Base-by-base conservation (phyloP, 2,797 vertebrate genomes). In the Pseudochirops cupreus region DNA sequence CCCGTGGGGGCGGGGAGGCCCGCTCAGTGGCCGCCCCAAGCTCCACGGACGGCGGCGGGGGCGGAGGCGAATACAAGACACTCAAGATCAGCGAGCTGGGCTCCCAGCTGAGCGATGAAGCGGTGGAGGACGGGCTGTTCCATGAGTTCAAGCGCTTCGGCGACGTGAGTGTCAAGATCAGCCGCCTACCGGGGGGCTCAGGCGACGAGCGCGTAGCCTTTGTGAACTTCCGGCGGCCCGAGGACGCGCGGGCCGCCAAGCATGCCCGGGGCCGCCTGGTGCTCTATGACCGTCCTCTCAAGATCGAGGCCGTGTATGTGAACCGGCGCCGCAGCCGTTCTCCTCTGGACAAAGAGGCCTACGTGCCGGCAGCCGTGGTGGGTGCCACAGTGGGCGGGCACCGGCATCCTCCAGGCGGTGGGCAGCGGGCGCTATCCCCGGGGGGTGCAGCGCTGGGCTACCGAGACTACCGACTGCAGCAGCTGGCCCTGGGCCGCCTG, bases 131-230 rank as follows among this genome's bases (percentile, higher is more conserved):
- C 93, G 99, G 99, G 24, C 99, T 99, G 0, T 99, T 99, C 96
- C 99, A 99, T 33, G 99, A 99, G 97, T 99, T 99, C 95, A 99
- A 99, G 90, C 99, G 99, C 97, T 99, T 99, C 56, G 99, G 99
- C 0, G 99, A 99, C 53, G 99, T 99, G 57, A 99, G 99, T 92
- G 99, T 99, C 4, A 99, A 99, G 97, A 99, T 99, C 95, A 99
- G 99, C 98, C 99, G 99, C 5, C 99, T 99, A 90, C 98, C 98
- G 2, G 98, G 98, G 3, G 98, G 98, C 55, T 97, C 98, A 1
- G 99, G 99, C 96, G 99, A 99, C 67, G 99, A 99, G 92, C 98
- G 99, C 9, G 99, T 99, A 29, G 99, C 99, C 0, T 99, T 99
- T 2, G 99, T 99, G 56, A 99, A 99, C 98, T 99, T 99, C 98